Conservation (phyloP, 2,797 vertebrate genomes). For the Hydrophis major region DNA sequence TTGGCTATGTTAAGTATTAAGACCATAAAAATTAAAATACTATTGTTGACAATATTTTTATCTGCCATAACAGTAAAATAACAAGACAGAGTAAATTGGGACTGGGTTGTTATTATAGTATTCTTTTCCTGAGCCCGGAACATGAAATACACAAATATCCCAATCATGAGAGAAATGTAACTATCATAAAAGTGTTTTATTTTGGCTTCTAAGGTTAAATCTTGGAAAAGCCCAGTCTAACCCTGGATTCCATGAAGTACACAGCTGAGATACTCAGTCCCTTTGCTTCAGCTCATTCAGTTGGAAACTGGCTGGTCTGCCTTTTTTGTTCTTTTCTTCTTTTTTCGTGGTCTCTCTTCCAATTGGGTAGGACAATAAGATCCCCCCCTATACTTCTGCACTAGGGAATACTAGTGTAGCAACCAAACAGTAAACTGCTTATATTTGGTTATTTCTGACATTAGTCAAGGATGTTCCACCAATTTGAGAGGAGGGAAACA, state of each 20-base stretch:
- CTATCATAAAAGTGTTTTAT: background rate
- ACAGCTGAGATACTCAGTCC: background rate
- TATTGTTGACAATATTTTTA: background rate
- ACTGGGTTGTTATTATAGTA: background rate
- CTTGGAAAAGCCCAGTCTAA: background rate
- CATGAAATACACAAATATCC: background rate
- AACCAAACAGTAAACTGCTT: background rate
- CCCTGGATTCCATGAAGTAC: background rate
- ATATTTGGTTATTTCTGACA: background rate
- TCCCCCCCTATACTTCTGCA: background rate
- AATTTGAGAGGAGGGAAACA: background rate
- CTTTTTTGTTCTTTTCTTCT: background rate
- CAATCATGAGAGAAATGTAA: background rate
- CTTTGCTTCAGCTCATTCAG: background rate
- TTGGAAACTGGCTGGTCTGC: background rate
- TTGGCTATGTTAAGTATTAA: background rate
- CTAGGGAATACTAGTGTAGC: background rate
- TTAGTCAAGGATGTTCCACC: background rate
- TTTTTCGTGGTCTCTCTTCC: background rate
- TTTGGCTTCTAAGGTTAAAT: background rate
- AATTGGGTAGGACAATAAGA: background rate
- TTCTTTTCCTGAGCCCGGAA: background rate
- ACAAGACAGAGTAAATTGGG: background rate
- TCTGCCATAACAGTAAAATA: background rate
- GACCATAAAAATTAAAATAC: background rate